Evolutionary conservation across 2,113 vertebrate genomes (phyloP).

Genomic region (Neomonachus schauinslandi): DNA sequence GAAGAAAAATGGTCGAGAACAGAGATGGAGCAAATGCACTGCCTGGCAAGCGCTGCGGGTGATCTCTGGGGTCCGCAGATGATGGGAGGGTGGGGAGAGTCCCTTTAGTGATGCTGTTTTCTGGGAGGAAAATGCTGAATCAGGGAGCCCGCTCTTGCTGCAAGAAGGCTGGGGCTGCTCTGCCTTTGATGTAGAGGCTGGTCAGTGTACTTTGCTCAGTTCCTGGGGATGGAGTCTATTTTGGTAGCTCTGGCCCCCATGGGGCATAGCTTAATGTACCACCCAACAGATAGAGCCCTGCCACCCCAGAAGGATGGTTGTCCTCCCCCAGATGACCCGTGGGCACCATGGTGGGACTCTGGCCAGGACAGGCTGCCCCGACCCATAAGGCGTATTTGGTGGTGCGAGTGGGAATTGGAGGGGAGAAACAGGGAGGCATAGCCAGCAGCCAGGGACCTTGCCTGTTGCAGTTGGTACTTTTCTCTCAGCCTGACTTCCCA

Average conservation of each 20-base stretch:
- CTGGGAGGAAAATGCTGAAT: constrained; percentile 77
- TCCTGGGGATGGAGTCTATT: constrained; percentile 76
- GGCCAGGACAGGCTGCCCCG: constrained; percentile 51
- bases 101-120: constrained; percentile 77
- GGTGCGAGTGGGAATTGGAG: not conserved
- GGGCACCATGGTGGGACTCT: constrained; percentile 63
- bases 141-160: constrained; percentile 53
- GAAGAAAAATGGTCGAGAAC: constrained; percentile 73
- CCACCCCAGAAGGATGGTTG: constrained; percentile 69
- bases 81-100: constrained; percentile 34
- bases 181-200: constrained; percentile 64
- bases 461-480: not conserved
- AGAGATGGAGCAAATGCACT: constrained; percentile 66
- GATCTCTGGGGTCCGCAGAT: constrained; percentile 54
- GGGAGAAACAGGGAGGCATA: fast-evolving
- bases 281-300: constrained; percentile 44
- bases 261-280: constrained; percentile 71
- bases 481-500: not conserved
- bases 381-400: not conserved
- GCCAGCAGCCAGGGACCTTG: not conserved
- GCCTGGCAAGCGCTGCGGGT: constrained; percentile 3
- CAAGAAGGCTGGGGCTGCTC: constrained; percentile 44
- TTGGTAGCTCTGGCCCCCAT: constrained; percentile 79
- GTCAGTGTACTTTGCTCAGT: constrained; percentile 63
- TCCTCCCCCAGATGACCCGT: constrained; percentile 69